Conservation (phyloP, 2,113 vertebrate genomes). For the Antechinus flavipes region DNA sequence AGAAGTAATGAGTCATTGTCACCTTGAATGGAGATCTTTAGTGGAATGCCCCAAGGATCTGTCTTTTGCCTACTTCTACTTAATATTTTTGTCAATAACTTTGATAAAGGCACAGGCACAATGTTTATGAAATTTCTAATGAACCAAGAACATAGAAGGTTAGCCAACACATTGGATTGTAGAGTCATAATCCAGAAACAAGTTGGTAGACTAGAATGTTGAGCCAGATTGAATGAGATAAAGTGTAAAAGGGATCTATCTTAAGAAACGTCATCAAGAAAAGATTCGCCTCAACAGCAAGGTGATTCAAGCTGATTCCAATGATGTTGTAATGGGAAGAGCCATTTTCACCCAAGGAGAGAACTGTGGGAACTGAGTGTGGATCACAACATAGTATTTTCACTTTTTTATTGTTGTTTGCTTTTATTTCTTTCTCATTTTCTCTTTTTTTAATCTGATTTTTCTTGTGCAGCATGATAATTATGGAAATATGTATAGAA, state of each 20-base stretch:
- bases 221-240: not conserved
- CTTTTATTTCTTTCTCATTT: too few relatives aligned
- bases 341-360: too few relatives aligned
- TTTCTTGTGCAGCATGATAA: too few relatives aligned
- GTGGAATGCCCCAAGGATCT: not conserved
- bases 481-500: too few relatives aligned
- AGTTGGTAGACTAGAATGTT: not conserved
- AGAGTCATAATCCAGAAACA: not conserved
- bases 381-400: too few relatives aligned
- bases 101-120: not conserved
- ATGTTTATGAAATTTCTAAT: not conserved
- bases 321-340: too few relatives aligned
- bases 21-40: not conserved
- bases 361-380: too few relatives aligned
- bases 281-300: too few relatives aligned
- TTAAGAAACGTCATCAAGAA: not conserved
- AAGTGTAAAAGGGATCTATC: not conserved
- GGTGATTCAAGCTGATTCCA: too few relatives aligned
- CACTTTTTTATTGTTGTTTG: too few relatives aligned
- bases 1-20: not conserved
- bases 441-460: too few relatives aligned
- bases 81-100: not conserved
- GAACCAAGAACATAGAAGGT: not conserved
- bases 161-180: not conserved
- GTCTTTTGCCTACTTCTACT: not conserved